phyloP scores from a whole-genome alignment of 2,888 invertebrate genomes.

The Balanococcus diminutus region DNA sequence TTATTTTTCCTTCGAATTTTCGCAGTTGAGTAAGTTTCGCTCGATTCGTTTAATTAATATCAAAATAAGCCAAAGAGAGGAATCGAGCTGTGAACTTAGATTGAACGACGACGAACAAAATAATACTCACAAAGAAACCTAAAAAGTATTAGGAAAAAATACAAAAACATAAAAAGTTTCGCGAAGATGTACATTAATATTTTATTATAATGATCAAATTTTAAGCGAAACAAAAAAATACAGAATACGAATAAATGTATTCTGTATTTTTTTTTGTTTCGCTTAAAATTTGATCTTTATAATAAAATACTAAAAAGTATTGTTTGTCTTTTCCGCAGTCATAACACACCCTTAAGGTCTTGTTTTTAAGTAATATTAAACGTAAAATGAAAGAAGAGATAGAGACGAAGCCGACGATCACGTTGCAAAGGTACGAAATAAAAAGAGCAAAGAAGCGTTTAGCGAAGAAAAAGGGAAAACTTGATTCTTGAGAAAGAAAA shows the following conservation, averaged over 20 bases:
- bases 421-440: background rate
- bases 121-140: background rate
- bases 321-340: slow-evolving; percentile 15
- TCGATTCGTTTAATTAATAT: background rate
- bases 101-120: background rate
- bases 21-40: too few species aligned
- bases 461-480: background rate
- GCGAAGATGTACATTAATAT: too few species aligned
- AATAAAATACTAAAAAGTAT: too few species aligned
- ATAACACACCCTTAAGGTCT: slow-evolving; percentile 9
- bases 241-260: too few species aligned
- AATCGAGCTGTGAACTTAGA: too few species aligned
- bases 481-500: background rate
- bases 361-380: slow-evolving; percentile 13
- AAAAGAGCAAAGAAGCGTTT: background rate
- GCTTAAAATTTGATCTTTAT: too few species aligned
- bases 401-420: background rate
- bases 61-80: too few species aligned
- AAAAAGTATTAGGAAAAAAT: background rate
- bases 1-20: too few species aligned
- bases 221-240: too few species aligned
- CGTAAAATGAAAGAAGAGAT: background rate
- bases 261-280: too few species aligned
- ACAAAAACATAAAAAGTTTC: background rate
- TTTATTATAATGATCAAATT: too few species aligned